These are phyloP conservation scores for Mobula birostris DNA, from an alignment of 2,113 vertebrate species.

Conservation along the genomic window DNA sequence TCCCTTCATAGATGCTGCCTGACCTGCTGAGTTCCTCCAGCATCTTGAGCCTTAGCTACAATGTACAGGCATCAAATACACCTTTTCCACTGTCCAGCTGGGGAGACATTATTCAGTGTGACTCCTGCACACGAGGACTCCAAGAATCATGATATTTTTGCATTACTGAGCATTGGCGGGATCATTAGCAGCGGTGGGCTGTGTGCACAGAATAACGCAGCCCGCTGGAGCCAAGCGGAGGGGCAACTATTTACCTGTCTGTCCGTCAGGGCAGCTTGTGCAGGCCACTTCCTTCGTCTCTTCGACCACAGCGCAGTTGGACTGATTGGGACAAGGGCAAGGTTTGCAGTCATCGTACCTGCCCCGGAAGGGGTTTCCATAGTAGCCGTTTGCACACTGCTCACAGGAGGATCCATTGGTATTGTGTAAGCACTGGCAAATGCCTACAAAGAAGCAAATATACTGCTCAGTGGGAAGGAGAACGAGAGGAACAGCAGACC, in stretches of 20 bases:
- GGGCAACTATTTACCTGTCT: slow-evolving; percentile 66
- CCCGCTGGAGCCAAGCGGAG: not conserved
- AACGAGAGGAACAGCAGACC: not conserved
- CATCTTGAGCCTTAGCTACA: not conserved
- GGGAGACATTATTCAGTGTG: not conserved
- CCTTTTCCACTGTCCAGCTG: not conserved
- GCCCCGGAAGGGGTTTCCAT: slow-evolving; percentile 72
- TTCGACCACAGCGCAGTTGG: slow-evolving; percentile 62
- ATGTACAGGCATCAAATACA: not conserved
- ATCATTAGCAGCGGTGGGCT: not conserved
- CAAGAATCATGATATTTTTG: too few relatives aligned
- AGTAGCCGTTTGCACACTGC: slow-evolving; percentile 73
- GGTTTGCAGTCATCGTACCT: slow-evolving; percentile 62
- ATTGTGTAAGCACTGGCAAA: slow-evolving; percentile 71
- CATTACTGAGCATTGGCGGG: not conserved
- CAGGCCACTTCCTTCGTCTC: slow-evolving; percentile 71
- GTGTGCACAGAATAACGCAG: not conserved
- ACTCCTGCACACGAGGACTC: not conserved
- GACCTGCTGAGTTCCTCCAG: too few relatives aligned
- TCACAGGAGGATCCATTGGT: slow-evolving; percentile 76
- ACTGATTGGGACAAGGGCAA: slow-evolving; percentile 73
- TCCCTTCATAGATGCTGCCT: too few relatives aligned
- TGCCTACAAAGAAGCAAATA: slow-evolving; percentile 57
- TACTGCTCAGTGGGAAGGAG: not conserved
- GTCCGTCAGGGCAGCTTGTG: slow-evolving; percentile 73